These are phyloP conservation scores for Tenualosa ilisha DNA, from an alignment of 2,797 vertebrate genomes.

Conservation along the genomic window DNA sequence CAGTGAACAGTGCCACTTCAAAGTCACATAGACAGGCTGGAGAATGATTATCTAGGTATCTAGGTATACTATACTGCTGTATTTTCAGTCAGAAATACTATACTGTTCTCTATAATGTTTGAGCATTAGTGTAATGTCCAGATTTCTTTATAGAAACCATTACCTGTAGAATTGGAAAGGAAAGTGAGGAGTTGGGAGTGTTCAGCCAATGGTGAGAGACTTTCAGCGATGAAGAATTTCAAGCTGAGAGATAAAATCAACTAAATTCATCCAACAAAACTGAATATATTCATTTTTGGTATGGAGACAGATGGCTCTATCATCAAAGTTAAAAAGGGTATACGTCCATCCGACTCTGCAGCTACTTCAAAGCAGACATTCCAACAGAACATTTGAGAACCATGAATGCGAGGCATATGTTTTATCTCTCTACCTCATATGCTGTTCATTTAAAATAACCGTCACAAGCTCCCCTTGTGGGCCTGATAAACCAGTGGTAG, in stretches of 20 bases:
- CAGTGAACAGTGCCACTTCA: no score
- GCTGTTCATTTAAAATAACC: constrained; percentile 25
- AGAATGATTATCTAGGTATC: background rate
- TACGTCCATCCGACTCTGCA: background rate
- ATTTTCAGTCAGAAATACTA: background rate
- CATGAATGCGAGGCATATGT: constrained; percentile 17
- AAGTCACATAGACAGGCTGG: background rate
- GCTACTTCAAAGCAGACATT: constrained; percentile 17
- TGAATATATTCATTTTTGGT: constrained; percentile 10
- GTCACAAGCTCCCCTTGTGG: constrained; percentile 2
- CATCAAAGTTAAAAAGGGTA: constrained; percentile 5
- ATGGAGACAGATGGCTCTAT: background rate
- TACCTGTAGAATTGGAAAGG: background rate
- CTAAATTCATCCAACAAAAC: constrained; percentile 8
- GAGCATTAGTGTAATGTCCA: background rate
- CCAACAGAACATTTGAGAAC: background rate
- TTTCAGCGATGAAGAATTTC: background rate
- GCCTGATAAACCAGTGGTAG: background rate
- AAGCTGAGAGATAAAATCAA: background rate
- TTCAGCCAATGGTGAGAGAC: background rate
- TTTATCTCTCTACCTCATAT: constrained; percentile 13
- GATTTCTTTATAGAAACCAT: background rate
- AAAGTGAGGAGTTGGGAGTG: background rate
- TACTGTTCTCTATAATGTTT: background rate
- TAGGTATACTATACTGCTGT: background rate